These are phyloP conservation scores for Pantherophis guttatus DNA, from an alignment of 2,113 vertebrate genomes.

Conservation along the genomic window DNA sequence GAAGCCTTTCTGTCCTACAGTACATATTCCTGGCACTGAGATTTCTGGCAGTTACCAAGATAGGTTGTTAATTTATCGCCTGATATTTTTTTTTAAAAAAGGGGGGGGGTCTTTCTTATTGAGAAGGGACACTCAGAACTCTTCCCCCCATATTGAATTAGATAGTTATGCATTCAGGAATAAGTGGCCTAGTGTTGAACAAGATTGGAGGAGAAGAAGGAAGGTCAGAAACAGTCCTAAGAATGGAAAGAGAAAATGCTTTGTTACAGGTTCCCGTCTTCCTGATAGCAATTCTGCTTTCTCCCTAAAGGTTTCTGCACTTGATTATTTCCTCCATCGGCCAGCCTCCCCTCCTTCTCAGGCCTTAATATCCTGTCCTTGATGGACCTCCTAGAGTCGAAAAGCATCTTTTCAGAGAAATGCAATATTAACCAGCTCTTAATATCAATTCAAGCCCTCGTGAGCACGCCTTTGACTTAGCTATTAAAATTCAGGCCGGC, in stretches of 20 bases:
- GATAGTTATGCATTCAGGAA: background rate
- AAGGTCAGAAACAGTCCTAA: constrained; percentile 4
- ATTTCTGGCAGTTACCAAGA: too few relatives aligned
- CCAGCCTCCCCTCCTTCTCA: background rate
- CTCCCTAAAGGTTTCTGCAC: background rate
- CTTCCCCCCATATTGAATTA: constrained; percentile 10
- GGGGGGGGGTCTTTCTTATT: background rate
- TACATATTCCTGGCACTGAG: too few relatives aligned
- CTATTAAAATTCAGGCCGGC: constrained; percentile 23
- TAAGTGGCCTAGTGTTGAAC: constrained; percentile 17
- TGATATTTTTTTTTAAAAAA: background rate
- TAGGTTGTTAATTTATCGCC: constrained; percentile 7
- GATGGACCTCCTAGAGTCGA: constrained; percentile 5
- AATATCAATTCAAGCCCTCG: constrained; percentile 15
- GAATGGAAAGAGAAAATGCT: constrained; percentile 15
- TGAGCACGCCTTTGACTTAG: constrained; percentile 9
- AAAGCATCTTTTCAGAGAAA: constrained; percentile 28
- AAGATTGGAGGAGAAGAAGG: constrained; percentile 1
- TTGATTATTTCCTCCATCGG: background rate
- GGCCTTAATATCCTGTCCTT: background rate
- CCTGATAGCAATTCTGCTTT: background rate
- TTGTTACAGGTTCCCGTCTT: constrained; percentile 20
- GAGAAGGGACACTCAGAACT: constrained; percentile 10
- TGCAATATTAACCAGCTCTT: constrained; percentile 37
- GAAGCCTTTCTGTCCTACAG: background rate